A percentile compares a stretch with the other conserved stretches of the same genome.
Conservation (phyloP, 2,113 vertebrate species). For the Beaufortia kweichowensis region DNA sequence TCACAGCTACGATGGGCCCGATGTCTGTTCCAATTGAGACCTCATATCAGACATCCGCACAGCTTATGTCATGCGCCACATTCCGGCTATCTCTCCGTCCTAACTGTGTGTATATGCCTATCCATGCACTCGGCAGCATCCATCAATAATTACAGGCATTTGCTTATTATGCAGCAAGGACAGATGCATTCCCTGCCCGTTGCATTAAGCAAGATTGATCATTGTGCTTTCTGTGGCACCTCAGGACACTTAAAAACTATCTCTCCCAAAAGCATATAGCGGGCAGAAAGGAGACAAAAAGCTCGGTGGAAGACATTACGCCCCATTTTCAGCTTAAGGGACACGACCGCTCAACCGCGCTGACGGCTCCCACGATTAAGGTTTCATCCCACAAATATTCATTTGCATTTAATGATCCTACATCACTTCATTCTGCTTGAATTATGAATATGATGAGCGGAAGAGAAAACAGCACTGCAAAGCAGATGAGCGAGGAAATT, state of each 20-base stretch:
- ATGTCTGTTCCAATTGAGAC: constrained; percentile 19
- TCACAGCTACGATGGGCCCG: constrained; percentile 20
- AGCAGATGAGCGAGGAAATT: constrained; percentile 32
- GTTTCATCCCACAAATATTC: constrained; percentile 69
- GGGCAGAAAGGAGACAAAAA: constrained; percentile 33
- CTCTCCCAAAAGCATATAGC: constrained; percentile 38
- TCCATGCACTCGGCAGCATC: constrained; percentile 44
- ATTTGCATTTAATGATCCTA: constrained; percentile 66
- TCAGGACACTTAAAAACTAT: constrained; percentile 51
- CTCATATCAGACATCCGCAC: constrained; percentile 16
- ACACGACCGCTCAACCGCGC: constrained; percentile 45
- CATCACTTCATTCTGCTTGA: constrained; percentile 68
- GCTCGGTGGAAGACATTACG: constrained; percentile 50
- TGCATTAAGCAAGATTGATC: constrained; percentile 70
- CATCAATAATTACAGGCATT: constrained; percentile 63
- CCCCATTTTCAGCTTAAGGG: constrained; percentile 56
- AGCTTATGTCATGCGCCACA: constrained; percentile 34
- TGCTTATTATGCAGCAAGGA: constrained; percentile 47
- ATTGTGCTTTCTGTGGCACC: constrained; percentile 48
- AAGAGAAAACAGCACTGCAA: constrained; percentile 43
- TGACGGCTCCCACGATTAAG: constrained; percentile 62
- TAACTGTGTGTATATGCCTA: constrained; percentile 35
- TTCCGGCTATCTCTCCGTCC: constrained; percentile 31
- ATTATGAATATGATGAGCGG: constrained; percentile 67
- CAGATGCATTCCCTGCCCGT: constrained; percentile 46